Percentiles rank a stretch among this genome's conserved stretches.
phyloP scores from a whole-genome alignment of 2,113 vertebrate species.

The Hydrochoerus hydrochaeris region DNA sequence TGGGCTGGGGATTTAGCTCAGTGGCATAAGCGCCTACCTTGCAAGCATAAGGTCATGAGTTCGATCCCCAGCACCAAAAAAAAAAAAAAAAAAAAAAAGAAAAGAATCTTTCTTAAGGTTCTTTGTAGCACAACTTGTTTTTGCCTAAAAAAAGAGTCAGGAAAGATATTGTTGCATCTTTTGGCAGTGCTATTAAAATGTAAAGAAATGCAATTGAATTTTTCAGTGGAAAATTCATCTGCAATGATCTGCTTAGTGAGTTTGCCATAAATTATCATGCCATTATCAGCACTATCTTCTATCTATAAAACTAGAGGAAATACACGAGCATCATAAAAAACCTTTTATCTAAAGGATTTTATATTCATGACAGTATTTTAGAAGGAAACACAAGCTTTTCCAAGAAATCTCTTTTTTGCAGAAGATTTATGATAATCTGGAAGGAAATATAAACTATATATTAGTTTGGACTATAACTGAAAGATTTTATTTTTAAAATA shows the following conservation, averaged over 20 bases:
- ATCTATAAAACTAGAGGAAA: conserved; percentile 71
- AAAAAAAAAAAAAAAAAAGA: no score
- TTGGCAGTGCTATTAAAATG: conserved; percentile 48
- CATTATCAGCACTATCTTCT: conserved; percentile 70
- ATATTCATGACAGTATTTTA: conserved; percentile 54
- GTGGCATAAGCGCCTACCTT: no score
- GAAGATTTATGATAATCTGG: conserved; percentile 1
- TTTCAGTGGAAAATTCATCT: conserved; percentile 62
- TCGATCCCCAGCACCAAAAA: no score
- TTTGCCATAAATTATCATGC: conserved; percentile 71
- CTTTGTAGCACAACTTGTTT: conserved; percentile 40
- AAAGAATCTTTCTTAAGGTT: conserved; percentile 36
- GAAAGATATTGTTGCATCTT: conserved; percentile 48
- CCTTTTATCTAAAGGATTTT: conserved; percentile 60
- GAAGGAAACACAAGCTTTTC: conserved; percentile 69
- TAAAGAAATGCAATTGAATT: conserved; percentile 61
- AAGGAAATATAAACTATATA: conserved; percentile 42
- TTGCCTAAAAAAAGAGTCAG: conserved; percentile 22
- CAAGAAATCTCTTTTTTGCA: conserved; percentile 63
- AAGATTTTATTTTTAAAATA: conserved; percentile 14
- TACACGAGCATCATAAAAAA: conserved; percentile 59
- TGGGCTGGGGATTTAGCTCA: no score
- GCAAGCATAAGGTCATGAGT: no score
- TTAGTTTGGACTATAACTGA: conserved; percentile 46
- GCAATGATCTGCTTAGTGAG: conserved; percentile 58